Conservation (phyloP, 2,888 invertebrate species). For the Mimumesa dahlbomi region DNA sequence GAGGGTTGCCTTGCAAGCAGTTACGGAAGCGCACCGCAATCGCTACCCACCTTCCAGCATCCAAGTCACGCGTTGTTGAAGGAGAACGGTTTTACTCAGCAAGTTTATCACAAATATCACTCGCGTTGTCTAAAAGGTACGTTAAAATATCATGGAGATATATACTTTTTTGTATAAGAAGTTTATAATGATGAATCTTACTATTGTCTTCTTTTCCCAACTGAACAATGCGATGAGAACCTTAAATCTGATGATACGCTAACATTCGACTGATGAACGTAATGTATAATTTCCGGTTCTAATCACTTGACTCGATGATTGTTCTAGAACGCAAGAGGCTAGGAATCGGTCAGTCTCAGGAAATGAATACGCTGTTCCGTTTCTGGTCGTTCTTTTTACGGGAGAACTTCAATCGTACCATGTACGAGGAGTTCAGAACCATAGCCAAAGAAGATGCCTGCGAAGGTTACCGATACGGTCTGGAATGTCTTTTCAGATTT, state of each 20-base stretch:
- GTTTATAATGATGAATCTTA: constrained; percentile 67
- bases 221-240: constrained; percentile 71
- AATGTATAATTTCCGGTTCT: neutral
- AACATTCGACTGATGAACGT: neutral
- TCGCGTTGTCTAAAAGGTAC: constrained; percentile 94
- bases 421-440: constrained; percentile 97
- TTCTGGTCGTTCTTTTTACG: constrained; percentile 99
- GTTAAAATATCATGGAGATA: neutral
- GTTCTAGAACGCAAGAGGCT: constrained; percentile 93
- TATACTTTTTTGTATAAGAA: too few relatives aligned
- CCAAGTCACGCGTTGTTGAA: constrained; percentile 96
- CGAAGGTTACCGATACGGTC: constrained; percentile 92
- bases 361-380: constrained; percentile 99
- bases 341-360: constrained; percentile 97
- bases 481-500: constrained; percentile 96
- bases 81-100: constrained; percentile 98
- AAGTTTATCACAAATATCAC: constrained; percentile 98
- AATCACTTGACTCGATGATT: constrained; percentile 18
- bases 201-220: constrained; percentile 79
- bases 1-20: constrained; percentile 86
- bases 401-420: constrained; percentile 98
- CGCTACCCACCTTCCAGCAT: constrained; percentile 96
- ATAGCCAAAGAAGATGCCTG: constrained; percentile 96
- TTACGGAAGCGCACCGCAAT: constrained; percentile 90
- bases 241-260: constrained; percentile 68